A percentile compares a stretch with the other conserved stretches of the same genome.
phyloP scores from a whole-genome alignment of 2,113 vertebrate genomes.

The Siniperca knerii region DNA sequence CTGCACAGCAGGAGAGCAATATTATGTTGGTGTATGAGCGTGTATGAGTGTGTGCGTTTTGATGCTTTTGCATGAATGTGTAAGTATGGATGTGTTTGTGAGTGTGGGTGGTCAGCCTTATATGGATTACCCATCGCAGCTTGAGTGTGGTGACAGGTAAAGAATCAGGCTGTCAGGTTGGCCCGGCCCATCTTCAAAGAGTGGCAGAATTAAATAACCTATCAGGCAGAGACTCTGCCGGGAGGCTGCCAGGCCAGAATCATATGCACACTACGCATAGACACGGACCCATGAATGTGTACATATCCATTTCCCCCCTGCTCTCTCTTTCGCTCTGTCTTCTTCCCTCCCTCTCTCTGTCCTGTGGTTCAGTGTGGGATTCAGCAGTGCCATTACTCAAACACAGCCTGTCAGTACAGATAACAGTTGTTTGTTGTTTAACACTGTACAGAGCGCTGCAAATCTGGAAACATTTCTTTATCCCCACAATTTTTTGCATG shows the following conservation, averaged over 20 bases:
- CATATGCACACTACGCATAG: slow-evolving; percentile 32
- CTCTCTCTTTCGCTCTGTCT: not conserved
- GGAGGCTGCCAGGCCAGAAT: slow-evolving; percentile 54
- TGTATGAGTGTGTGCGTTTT: slow-evolving; percentile 19
- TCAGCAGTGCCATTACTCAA: slow-evolving; percentile 69
- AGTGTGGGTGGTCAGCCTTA: slow-evolving; percentile 59
- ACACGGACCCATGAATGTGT: slow-evolving; percentile 21
- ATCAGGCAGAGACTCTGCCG: slow-evolving; percentile 53
- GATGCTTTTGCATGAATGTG: slow-evolving; percentile 39
- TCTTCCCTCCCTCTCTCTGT: not conserved
- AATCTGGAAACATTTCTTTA: slow-evolving; percentile 56
- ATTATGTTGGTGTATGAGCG: slow-evolving; percentile 52
- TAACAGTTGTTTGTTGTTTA: slow-evolving; percentile 75
- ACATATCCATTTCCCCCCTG: slow-evolving; percentile 11
- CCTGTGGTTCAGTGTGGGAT: slow-evolving; percentile 58
- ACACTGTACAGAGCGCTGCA: slow-evolving; percentile 64
- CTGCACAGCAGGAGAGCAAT: slow-evolving; percentile 52
- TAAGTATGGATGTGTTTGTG: slow-evolving; percentile 43
- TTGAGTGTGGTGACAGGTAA: slow-evolving; percentile 76
- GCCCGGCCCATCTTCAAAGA: slow-evolving; percentile 59
- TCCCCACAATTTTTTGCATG: slow-evolving; percentile 23
- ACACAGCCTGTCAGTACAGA: slow-evolving; percentile 71
- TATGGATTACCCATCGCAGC: slow-evolving; percentile 71
- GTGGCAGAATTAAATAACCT: slow-evolving; percentile 63
- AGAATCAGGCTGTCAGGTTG: slow-evolving; percentile 71